phyloP scores from a whole-genome alignment of 2,797 vertebrate species.

The Brachyrhaphis roseni region DNA sequence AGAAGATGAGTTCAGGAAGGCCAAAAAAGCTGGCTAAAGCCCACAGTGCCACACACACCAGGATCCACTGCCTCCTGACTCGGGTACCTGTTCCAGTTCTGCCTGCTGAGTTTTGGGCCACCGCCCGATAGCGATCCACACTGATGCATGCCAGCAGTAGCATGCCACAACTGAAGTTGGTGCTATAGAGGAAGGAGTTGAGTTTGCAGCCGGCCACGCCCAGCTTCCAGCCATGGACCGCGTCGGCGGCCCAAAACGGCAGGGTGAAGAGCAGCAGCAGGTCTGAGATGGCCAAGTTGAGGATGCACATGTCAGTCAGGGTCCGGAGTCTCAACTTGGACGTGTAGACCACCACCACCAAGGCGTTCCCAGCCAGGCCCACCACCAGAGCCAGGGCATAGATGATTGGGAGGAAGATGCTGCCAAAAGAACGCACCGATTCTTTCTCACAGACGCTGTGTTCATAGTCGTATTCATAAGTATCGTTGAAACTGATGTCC shows the following conservation, averaged over 20 bases:
- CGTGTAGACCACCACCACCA: slow-evolving; percentile 87
- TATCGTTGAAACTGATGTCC: slow-evolving; percentile 55
- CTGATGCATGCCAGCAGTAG: slow-evolving; percentile 94
- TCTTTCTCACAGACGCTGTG: slow-evolving; percentile 88
- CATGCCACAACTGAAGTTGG: slow-evolving; percentile 94
- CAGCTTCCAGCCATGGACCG: slow-evolving; percentile 89
- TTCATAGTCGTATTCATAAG: slow-evolving; percentile 73
- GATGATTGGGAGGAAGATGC: slow-evolving; percentile 88
- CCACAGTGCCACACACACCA: slow-evolving; percentile 83
- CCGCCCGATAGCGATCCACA: slow-evolving; percentile 85
- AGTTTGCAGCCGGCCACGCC: slow-evolving; percentile 87
- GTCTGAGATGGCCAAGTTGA: slow-evolving; percentile 91
- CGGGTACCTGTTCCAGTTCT: slow-evolving; percentile 27
- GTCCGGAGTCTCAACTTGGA: slow-evolving; percentile 86
- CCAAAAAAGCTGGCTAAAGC: slow-evolving; percentile 81
- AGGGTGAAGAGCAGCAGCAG: slow-evolving; percentile 90
- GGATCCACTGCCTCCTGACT: slow-evolving; percentile 56
- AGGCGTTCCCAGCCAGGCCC: slow-evolving; percentile 89
- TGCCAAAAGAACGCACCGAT: slow-evolving; percentile 86
- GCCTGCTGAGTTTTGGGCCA: slow-evolving; percentile 52
- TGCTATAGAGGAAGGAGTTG: slow-evolving; percentile 87
- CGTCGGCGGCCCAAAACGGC: slow-evolving; percentile 92
- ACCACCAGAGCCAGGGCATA: slow-evolving; percentile 84
- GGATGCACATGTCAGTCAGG: slow-evolving; percentile 89
- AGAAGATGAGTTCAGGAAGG: slow-evolving; percentile 88